Conservation (phyloP, 2,888 invertebrate species). For the Tenodera sinensis region DNA sequence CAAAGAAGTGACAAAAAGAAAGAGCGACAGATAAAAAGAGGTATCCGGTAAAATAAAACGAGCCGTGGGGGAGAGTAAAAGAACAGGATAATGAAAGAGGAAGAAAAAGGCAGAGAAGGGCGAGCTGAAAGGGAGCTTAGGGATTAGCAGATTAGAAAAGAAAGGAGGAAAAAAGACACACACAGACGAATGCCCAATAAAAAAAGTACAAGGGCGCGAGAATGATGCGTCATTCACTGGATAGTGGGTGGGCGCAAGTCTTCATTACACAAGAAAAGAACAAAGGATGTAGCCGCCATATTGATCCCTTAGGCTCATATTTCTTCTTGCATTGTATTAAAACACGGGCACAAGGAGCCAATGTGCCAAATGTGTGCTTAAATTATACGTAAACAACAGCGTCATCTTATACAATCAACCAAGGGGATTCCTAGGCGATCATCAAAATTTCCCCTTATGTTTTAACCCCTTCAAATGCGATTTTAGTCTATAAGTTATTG, state of each 20-base stretch:
- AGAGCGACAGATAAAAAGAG: not conserved
- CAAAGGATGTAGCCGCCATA: not conserved
- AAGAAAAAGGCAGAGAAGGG: slow-evolving; percentile 11
- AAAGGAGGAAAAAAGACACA: not conserved
- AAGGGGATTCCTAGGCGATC: too few species aligned
- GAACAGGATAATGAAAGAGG: slow-evolving; percentile 2
- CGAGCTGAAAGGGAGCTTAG: not conserved
- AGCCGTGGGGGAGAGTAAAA: not conserved
- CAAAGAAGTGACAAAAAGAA: not conserved
- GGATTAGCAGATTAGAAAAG: slow-evolving; percentile 3
- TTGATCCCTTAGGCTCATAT: not conserved
- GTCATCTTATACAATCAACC: too few species aligned
- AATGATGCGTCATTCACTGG: not conserved
- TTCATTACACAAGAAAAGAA: not conserved
- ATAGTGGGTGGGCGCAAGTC: not conserved
- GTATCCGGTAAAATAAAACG: not conserved
- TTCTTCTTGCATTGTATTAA: not conserved
- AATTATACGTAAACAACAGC: not conserved
- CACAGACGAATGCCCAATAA: not conserved
- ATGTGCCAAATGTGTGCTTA: not conserved
- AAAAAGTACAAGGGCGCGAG: not conserved
- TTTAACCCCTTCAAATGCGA: too few species aligned
- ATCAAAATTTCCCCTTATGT: too few species aligned
- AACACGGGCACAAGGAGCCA: not conserved
- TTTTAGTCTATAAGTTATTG: too few species aligned